Base-by-base conservation (phyloP, 2,888 invertebrate genomes). In the Tillus elongatus region DNA sequence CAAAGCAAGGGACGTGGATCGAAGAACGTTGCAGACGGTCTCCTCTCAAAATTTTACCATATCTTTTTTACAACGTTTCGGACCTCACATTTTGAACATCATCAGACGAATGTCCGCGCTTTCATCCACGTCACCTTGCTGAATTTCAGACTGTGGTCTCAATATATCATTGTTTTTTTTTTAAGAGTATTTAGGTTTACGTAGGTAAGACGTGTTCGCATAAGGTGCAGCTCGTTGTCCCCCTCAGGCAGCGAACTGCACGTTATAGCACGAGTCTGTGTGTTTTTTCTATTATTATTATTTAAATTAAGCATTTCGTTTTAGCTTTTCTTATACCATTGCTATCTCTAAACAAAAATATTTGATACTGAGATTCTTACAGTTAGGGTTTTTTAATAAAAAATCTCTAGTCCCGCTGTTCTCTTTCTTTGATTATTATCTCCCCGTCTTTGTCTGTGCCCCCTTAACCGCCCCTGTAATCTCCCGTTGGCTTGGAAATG, bases 391-490 rank as follows among this genome's bases (percentile, higher is more conserved):
- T 64, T 64, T 65, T 61, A 61, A 62, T 63, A 60, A 60, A 69
- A 74, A 74, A 72, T 74, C 73, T 76, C 76, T 77, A 77, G 77
- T 77, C 76, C 73, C 73, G 73, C 73, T 73, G 70, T 56, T 57
- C 51, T 57, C 56, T 59, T 57, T 56, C 55, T 57, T 57, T 45
- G 32, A 8, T 9, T 9, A 34, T 31, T 32, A 40, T 42, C 40
- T 42, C 26, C 30, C 37, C 40, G 39, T 39, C 39, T 36, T 29
- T 37, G 40, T 38, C 16, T 29, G 29, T 14, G 9, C 13, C 8
- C 4, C 8, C 6, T 31, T 31, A 8, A 11, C 8, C 4, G 13
- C 13, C n/a, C n/a, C n/a, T n/a, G n/a, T n/a, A n/a, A n/a, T n/a
- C n/a, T n/a, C n/a, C n/a, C n/a, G n/a, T n/a, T n/a, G n/a, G n/a